Conservation (phyloP, 2,113 vertebrate species). For the Corythornis madagascariensis region DNA sequence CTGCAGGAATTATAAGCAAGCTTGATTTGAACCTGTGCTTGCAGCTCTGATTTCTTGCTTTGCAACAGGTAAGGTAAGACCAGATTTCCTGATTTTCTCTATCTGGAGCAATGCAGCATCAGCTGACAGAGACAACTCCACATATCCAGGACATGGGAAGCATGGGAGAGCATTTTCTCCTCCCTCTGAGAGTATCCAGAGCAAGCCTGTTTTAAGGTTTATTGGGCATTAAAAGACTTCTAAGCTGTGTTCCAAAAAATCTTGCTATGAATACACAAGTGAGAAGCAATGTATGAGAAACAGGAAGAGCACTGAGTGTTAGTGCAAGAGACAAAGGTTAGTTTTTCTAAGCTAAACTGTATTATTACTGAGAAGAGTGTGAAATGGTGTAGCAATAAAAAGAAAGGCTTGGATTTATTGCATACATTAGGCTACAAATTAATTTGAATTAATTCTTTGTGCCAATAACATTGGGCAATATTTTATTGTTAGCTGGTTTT, state of each 20-base stretch:
- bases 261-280: background rate
- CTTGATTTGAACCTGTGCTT: background rate
- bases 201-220: background rate
- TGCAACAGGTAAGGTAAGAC: background rate
- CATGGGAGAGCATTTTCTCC: background rate
- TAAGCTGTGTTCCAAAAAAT: background rate
- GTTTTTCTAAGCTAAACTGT: background rate
- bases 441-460: background rate
- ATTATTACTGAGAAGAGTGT: background rate
- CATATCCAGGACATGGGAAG: background rate
- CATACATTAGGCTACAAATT: background rate
- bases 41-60: background rate
- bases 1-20: background rate
- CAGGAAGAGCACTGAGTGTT: background rate
- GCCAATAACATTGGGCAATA: background rate
- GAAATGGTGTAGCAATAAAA: background rate
- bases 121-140: background rate
- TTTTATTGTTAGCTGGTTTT: background rate
- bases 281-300: background rate
- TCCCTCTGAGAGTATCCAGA: background rate
- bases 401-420: background rate
- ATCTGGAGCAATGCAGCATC: background rate
- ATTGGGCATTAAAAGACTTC: background rate
- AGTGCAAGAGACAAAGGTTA: background rate
- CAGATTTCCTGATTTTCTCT: background rate